These are phyloP conservation scores for Agonopterix subpropinquella DNA, from an alignment of 2,888 invertebrate genomes.

Conservation along the genomic window DNA sequence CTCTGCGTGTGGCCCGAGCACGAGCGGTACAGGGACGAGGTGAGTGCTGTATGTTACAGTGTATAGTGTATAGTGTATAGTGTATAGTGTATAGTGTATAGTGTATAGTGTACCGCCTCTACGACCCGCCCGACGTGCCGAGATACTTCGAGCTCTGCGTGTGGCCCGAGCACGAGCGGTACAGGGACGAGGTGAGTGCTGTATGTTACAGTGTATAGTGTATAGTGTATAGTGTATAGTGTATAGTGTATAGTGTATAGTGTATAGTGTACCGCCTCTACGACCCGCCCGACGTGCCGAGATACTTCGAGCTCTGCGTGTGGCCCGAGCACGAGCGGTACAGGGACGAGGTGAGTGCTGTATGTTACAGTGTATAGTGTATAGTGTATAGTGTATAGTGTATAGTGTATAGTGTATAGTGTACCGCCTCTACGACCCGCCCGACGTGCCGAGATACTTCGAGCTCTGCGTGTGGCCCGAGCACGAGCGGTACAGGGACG, in stretches of 20 bases:
- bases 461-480: too few species aligned
- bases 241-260: constrained; percentile 21
- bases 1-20: constrained; percentile 94
- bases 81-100: too few species aligned
- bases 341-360: too few species aligned
- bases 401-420: constrained; percentile 44
- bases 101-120: too few species aligned
- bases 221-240: constrained; percentile 28
- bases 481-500: too few species aligned
- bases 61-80: too few species aligned
- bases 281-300: constrained; percentile 89
- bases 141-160: too few species aligned
- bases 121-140: constrained; percentile 61
- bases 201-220: constrained; percentile 8
- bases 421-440: constrained; percentile 57
- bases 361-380: constrained; percentile 19
- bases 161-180: too few species aligned
- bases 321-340: too few species aligned
- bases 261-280: constrained; percentile 68
- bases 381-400: constrained; percentile 73
- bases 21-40: constrained; percentile 66
- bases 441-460: too few species aligned
- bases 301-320: constrained; percentile 28
- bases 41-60: constrained; percentile 9
- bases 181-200: too few species aligned